These are phyloP conservation scores for Aporophyla nigra DNA, from an alignment of 2,888 invertebrate genomes.

Conservation along the genomic window DNA sequence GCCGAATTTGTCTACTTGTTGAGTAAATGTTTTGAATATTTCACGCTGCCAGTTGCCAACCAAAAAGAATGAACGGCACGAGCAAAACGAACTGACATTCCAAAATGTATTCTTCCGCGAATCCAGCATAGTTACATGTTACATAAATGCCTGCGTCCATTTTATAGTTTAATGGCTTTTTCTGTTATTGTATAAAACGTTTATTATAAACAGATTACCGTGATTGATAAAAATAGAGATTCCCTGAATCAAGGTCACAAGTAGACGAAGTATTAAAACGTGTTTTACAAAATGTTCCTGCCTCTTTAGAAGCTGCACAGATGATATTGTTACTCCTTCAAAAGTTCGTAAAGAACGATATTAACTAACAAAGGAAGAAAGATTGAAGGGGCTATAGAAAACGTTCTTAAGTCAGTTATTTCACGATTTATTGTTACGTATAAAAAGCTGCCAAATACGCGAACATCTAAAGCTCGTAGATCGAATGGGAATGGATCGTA, in stretches of 20 bases:
- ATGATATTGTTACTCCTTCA: slow-evolving; percentile 34
- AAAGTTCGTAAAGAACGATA: slow-evolving; percentile 42
- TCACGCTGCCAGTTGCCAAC: slow-evolving; percentile 8
- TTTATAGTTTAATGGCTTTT: slow-evolving; percentile 53
- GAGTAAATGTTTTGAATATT: slow-evolving; percentile 29
- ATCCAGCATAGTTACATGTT: slow-evolving; percentile 33
- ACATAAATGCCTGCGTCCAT: slow-evolving; percentile 41
- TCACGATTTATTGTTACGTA: slow-evolving; percentile 36
- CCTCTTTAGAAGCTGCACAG: slow-evolving; percentile 22
- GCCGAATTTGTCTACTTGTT: slow-evolving; percentile 5
- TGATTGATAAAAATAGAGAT: slow-evolving; percentile 48
- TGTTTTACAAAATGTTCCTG: slow-evolving; percentile 14
- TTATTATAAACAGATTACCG: slow-evolving; percentile 53
- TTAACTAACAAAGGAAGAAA: slow-evolving; percentile 36
- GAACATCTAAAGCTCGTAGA: background rate
- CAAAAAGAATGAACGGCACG: slow-evolving; percentile 16
- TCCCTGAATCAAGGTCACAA: slow-evolving; percentile 28
- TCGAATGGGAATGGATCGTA: slow-evolving; percentile 8
- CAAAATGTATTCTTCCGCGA: slow-evolving; percentile 43
- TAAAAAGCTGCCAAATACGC: slow-evolving; percentile 21
- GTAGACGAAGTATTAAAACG: slow-evolving; percentile 9
- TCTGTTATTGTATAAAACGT: slow-evolving; percentile 50
- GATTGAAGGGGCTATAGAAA: slow-evolving; percentile 29
- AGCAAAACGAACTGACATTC: slow-evolving; percentile 28
- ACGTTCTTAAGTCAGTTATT: slow-evolving; percentile 14